These are phyloP conservation scores for Pinctada fucata DNA, from an alignment of 2,888 invertebrate genomes.

Conservation along the genomic window DNA sequence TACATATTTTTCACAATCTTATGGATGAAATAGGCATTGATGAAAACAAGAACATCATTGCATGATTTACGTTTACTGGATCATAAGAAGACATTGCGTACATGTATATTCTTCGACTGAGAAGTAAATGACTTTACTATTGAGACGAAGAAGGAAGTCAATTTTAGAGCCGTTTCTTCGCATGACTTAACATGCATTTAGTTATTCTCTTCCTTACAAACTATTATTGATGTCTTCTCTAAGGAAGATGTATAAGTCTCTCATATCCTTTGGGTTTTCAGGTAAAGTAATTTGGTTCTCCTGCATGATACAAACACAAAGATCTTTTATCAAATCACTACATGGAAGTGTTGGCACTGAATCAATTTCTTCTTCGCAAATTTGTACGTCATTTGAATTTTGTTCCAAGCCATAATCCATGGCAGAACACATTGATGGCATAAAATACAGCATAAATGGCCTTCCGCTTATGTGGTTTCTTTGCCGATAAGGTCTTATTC, in stretches of 20 bases:
- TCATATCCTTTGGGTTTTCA: slow-evolving; percentile 3
- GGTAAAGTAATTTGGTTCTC: slow-evolving; percentile 7
- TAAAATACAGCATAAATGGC: not conserved
- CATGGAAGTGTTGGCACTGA: not conserved
- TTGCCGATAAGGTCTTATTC: not conserved
- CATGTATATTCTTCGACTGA: no score
- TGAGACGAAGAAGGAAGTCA: no score
- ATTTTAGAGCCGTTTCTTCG: no score
- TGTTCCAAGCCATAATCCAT: not conserved
- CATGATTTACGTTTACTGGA: no score
- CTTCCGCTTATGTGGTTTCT: not conserved
- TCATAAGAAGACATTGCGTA: no score
- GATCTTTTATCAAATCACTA: slow-evolving; percentile 6
- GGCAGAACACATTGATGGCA: not conserved
- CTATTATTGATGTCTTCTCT: slow-evolving; percentile 10
- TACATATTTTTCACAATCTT: no score
- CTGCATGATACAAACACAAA: slow-evolving; percentile 1
- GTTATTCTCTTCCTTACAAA: not conserved
- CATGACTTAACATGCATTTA: no score
- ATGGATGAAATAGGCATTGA: no score
- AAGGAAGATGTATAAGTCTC: slow-evolving; percentile 4
- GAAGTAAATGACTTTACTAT: no score
- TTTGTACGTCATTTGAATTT: not conserved
- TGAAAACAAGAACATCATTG: no score
- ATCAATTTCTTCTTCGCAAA: slow-evolving; percentile 10